phyloP scores from a whole-genome alignment of 1,140 invertebrate species.

The Pseudobourletiella spinata region DNA sequence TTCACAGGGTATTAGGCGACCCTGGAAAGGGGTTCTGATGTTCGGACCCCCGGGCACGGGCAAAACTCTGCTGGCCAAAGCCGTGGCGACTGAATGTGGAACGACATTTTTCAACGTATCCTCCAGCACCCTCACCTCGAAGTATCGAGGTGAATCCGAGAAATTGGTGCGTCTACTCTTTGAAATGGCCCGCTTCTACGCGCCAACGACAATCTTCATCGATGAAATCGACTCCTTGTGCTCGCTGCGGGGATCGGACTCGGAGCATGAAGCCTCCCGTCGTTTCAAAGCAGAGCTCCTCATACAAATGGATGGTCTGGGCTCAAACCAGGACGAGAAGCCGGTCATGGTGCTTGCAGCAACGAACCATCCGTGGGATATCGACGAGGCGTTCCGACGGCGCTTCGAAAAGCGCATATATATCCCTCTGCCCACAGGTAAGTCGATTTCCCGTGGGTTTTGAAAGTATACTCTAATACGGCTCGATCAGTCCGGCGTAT shows the following conservation, averaged over 20 bases:
- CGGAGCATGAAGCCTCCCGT: conserved; percentile 61
- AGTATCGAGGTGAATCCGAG: conserved; percentile 64
- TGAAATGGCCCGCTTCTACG: conserved; percentile 62
- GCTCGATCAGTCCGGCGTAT: too few relatives aligned
- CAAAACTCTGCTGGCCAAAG: conserved; percentile 58
- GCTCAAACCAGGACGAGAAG: conserved; percentile 43
- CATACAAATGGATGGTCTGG: conserved; percentile 62
- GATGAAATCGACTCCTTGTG: conserved; percentile 66
- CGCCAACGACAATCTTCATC: conserved; percentile 63
- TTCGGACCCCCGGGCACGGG: conserved; percentile 51
- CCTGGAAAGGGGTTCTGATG: conserved; percentile 54
- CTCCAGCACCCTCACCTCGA: conserved; percentile 60
- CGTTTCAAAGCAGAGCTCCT: conserved; percentile 62
- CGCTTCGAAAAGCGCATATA: conserved; percentile 64
- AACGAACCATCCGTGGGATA: conserved; percentile 66
- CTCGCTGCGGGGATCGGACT: conserved; percentile 52
- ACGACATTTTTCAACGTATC: conserved; percentile 67
- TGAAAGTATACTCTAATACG: too few relatives aligned
- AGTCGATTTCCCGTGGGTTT: too few relatives aligned
- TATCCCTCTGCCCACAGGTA: conserved; percentile 57
- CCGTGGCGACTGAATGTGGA: conserved; percentile 62
- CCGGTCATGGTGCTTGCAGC: conserved; percentile 59
- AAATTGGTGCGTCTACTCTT: conserved; percentile 61
- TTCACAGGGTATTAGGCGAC: conserved; percentile 49
- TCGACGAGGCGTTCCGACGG: conserved; percentile 60